These are phyloP conservation scores for Limnothrissa miodon DNA, from an alignment of 2,113 vertebrate species.

Conservation along the genomic window DNA sequence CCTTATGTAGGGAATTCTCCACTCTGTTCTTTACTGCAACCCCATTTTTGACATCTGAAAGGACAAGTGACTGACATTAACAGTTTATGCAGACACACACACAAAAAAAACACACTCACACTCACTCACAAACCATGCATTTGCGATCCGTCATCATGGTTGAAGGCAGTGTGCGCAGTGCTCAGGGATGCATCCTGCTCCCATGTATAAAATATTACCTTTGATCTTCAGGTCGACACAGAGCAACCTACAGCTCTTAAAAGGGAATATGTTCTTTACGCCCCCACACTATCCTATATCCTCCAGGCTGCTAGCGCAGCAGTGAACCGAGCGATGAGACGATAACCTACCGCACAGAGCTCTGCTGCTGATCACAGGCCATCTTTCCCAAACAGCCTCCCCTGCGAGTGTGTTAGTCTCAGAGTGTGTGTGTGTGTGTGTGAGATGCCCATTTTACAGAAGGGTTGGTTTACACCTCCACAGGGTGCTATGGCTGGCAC, in stretches of 20 bases:
- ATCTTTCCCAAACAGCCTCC: not conserved
- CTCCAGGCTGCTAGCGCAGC: not conserved
- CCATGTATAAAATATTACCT: not conserved
- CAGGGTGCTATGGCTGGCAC: not conserved
- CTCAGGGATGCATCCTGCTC: not conserved
- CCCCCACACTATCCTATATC: not conserved
- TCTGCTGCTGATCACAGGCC: not conserved
- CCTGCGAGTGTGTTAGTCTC: not conserved
- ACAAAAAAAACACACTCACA: not conserved
- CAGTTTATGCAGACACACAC: not conserved
- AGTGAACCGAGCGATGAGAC: not conserved
- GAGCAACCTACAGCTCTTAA: not conserved
- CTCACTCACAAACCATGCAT: not conserved
- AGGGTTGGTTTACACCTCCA: not conserved
- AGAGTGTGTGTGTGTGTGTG: not conserved
- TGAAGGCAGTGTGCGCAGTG: not conserved
- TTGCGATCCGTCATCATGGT: not conserved
- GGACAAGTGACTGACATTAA: not conserved
- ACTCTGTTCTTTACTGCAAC: not conserved
- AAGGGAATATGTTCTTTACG: not conserved
- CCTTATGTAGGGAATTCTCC: not conserved
- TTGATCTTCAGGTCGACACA: not conserved
- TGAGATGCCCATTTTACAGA: not conserved
- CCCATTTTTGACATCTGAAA: not conserved
- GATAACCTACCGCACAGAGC: not conserved